Evolutionary conservation across 2,113 vertebrate genomes (phyloP).

Genomic region (Corydoras sp.): DNA sequence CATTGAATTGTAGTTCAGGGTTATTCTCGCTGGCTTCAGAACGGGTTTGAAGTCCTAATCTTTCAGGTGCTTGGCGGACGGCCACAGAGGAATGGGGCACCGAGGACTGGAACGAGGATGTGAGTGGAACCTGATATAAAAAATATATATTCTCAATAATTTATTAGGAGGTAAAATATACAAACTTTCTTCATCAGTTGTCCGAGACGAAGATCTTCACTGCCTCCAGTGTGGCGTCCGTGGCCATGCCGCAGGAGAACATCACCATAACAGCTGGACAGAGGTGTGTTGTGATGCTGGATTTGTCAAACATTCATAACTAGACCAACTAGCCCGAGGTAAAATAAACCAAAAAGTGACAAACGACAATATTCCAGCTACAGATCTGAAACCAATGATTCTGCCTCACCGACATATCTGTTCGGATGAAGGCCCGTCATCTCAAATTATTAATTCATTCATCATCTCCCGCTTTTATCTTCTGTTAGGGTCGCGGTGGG

Average conservation of each 20-base stretch:
- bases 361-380: too few species aligned
- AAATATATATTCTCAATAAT: neutral
- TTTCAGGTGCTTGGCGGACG: slow-evolving; percentile 85
- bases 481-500: too few species aligned
- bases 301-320: too few species aligned
- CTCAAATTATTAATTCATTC: too few species aligned
- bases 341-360: too few species aligned
- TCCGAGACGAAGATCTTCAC: slow-evolving; percentile 99
- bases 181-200: slow-evolving; percentile 63
- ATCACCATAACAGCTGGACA: slow-evolving; percentile 90
- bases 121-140: slow-evolving; percentile 57
- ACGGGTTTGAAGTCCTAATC: slow-evolving; percentile 13
- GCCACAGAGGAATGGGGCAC: slow-evolving; percentile 95
- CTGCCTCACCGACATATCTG: too few species aligned
- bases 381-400: too few species aligned
- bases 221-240: slow-evolving; percentile 87
- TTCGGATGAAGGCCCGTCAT: too few species aligned
- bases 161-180: too few species aligned
- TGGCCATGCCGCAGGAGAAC: slow-evolving; percentile 84
- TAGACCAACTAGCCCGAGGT: too few species aligned
- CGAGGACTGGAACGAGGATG: slow-evolving; percentile 98
- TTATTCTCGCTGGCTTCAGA: too few species aligned
- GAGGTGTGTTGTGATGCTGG: slow-evolving; percentile 17
- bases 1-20: neutral
- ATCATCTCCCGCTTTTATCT: too few species aligned